Evolutionary conservation across 2,113 vertebrate species (phyloP), one percentile per base, ranked within the genome.

Genomic region (Orycteropus afer): DNA sequence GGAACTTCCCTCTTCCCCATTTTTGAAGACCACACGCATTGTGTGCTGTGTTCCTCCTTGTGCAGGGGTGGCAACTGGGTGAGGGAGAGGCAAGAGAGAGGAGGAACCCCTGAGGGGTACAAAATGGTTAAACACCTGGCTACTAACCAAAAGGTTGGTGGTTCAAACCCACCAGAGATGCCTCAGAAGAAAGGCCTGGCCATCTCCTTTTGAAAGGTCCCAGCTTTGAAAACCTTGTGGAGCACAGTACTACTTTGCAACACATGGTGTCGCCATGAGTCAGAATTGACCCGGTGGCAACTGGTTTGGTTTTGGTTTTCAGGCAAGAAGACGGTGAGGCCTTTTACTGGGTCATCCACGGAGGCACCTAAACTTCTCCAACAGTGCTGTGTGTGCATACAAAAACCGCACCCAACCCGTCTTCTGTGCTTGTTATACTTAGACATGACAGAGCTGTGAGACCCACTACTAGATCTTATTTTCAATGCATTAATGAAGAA

Each of bases 321-420:
- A 65, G 61, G 61, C 59, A 61, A 20, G 27, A 61, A 13, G 61
- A 65, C 6, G 59, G 23, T 59, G 40, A 14, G 23, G 5, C 15
- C 37, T 59, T 11, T 47, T 37, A 6, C 2, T 3, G 69, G 61
- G 8, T 69, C 27, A 1, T 22, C 13, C 5, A 15, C 37, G 77
- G 57, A 42, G 79, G 79, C 3, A 4, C 42, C 87, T 5, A 1
- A 4, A 61, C 37, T 42, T 25, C 78, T 57, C 22, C 13, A n/a
- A 18, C 53, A n/a, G 7, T 3, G 1, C 14, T 17, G 32, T 4
- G 0, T 45, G 49, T 23, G 29, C 67, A 4, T 22, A 15, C 7
- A 17, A 17, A 93, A 55, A 34, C 32, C 9, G 27, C 27, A 10
- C 27, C 27, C 1, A 25, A 3, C 59, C 59, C 7, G 18, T 71